Conservation (phyloP, 2,797 vertebrate genomes). For the Thaleichthys pacificus region DNA sequence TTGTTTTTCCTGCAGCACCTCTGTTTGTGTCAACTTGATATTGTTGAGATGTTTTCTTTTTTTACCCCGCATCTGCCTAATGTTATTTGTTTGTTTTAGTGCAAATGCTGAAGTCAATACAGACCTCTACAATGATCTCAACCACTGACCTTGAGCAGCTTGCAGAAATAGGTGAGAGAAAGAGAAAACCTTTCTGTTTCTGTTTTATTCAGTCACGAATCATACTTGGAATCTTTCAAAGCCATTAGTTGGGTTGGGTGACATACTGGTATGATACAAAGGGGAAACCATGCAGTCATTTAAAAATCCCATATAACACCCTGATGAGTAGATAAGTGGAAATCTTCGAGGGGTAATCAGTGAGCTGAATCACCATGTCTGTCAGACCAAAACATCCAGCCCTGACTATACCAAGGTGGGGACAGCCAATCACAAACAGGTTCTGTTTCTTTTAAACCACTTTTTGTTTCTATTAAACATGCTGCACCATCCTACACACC, state of each 20-base stretch:
- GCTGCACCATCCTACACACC: background rate
- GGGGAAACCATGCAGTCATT: background rate
- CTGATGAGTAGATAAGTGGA: background rate
- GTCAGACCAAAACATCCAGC: background rate
- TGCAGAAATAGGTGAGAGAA: conserved; percentile 69
- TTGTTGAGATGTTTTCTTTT: background rate
- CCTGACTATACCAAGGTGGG: background rate
- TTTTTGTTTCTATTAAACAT: conserved; percentile 2
- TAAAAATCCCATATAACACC: background rate
- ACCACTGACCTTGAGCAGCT: conserved; percentile 69
- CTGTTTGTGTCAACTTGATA: background rate
- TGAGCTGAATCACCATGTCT: no score
- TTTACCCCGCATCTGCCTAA: background rate
- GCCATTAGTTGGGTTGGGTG: background rate
- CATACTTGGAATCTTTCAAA: background rate
- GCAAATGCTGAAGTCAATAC: conserved; percentile 2
- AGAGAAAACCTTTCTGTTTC: no score
- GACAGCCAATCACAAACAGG: conserved; percentile 12
- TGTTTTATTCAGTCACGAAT: no score
- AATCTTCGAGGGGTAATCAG: background rate
- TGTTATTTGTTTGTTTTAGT: background rate
- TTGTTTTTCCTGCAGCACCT: no score
- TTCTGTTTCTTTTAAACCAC: conserved; percentile 16
- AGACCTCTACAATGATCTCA: conserved; percentile 51
- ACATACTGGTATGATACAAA: background rate